Percentiles rank a stretch among this genome's conserved stretches.
Evolutionary conservation across 2,888 invertebrate species (phyloP).

Genomic region (Rhingia campestris): DNA sequence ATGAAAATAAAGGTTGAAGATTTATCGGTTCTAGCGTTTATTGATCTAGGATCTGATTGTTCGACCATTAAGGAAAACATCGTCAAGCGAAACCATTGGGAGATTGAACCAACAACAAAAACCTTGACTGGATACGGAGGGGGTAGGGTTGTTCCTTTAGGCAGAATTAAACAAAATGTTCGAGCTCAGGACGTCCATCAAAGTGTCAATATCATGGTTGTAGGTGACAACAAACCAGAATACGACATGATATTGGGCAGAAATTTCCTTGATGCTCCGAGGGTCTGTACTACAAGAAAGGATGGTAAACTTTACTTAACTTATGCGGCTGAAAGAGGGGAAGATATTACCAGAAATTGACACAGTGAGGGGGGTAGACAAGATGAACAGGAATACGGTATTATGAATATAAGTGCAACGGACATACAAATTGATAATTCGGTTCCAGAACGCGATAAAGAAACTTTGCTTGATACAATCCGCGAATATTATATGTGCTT

Average conservation of each 20-base stretch:
- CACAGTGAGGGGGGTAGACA: background rate
- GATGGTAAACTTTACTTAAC: constrained; percentile 23
- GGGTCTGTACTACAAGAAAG: constrained; percentile 17
- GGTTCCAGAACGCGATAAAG: background rate
- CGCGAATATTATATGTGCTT: constrained; percentile 7
- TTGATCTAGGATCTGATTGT: constrained; percentile 21
- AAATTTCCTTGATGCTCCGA: constrained; percentile 39
- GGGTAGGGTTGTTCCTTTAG: constrained; percentile 10
- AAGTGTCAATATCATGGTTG: constrained; percentile 34
- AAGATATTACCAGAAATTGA: background rate
- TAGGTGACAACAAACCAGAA: constrained; percentile 33
- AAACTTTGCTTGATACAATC: background rate
- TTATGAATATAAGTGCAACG: background rate
- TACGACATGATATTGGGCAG: constrained; percentile 24
- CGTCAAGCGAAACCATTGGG: background rate
- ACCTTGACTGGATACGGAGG: constrained; percentile 12
- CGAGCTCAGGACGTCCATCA: constrained; percentile 18
- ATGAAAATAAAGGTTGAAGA: constrained; percentile 3
- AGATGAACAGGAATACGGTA: background rate
- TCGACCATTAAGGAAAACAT: constrained; percentile 18
- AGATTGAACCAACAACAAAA: background rate
- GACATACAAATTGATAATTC: constrained; percentile 8
- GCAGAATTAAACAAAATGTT: constrained; percentile 13
- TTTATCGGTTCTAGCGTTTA: background rate
- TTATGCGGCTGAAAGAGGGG: background rate